Conservation (phyloP, 2,888 invertebrate species). For the Lasioglossum marginatum region DNA sequence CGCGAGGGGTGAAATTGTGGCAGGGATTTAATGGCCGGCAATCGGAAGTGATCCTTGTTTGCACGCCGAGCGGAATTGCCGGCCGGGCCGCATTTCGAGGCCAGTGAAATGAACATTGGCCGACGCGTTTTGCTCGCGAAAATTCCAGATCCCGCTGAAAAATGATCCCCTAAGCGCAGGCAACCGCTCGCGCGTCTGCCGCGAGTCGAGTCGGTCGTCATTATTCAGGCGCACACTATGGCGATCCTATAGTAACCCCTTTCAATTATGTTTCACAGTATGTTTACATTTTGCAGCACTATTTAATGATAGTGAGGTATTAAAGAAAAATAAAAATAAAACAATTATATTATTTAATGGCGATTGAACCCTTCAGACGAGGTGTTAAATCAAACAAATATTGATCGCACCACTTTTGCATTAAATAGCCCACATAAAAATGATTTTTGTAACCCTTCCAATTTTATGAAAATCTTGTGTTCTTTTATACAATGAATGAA, state of each 20-base stretch:
- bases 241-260: neutral
- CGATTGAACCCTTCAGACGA: too few species aligned
- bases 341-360: too few species aligned
- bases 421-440: neutral
- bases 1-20: neutral
- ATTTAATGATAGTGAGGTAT: too few species aligned
- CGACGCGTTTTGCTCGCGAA: constrained; percentile 12
- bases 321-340: too few species aligned
- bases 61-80: constrained; percentile 11
- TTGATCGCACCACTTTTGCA: too few species aligned
- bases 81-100: constrained; percentile 2
- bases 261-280: neutral
- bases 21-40: constrained; percentile 17
- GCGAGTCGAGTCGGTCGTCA: neutral
- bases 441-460: neutral
- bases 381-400: too few species aligned
- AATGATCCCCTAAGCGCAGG: constrained; percentile 9
- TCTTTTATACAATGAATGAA: neutral
- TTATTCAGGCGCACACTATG: neutral
- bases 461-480: too few species aligned
- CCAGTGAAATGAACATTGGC: constrained; percentile 30
- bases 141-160: constrained; percentile 8
- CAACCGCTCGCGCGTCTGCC: neutral
- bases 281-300: neutral
- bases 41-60: constrained; percentile 40